Percentiles rank a stretch among this genome's conserved stretches.
Evolutionary conservation across 2,888 invertebrate species (phyloP).

Genomic region (Xylophagus ater): DNA sequence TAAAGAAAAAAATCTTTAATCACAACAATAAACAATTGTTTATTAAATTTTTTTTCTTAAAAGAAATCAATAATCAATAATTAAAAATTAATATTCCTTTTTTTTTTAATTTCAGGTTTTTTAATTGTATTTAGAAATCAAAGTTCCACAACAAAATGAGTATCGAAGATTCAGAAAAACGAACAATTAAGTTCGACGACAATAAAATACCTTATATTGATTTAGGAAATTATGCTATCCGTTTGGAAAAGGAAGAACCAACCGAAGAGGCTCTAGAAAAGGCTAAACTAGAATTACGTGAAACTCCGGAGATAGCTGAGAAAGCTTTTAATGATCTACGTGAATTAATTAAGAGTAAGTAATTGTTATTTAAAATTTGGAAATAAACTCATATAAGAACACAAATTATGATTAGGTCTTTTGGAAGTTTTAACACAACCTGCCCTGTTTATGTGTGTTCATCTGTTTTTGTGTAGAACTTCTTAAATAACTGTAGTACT

Average conservation of each 20-base stretch:
- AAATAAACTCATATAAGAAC: neutral
- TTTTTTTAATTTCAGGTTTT: no score
- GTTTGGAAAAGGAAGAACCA: constrained; percentile 51
- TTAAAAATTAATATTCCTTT: no score
- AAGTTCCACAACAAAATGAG: no score
- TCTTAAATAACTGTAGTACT: neutral
- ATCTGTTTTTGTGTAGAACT: neutral
- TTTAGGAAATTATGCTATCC: constrained; percentile 45
- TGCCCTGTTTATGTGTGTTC: neutral
- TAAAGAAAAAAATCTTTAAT: no score
- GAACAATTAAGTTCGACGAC: constrained; percentile 41
- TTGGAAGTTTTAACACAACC: neutral
- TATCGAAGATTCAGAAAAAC: constrained; percentile 7
- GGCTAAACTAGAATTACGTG: constrained; percentile 57
- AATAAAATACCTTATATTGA: constrained; percentile 50
- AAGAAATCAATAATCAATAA: no score
- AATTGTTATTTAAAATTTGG: neutral
- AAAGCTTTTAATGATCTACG: constrained; percentile 47
- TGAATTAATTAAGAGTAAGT: constrained; percentile 43
- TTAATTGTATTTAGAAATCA: no score
- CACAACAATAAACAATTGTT: no score
- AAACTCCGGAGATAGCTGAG: constrained; percentile 54
- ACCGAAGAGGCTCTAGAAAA: constrained; percentile 46
- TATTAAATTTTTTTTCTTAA: no score
- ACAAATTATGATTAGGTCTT: neutral